Conservation (phyloP, 2,797 vertebrate genomes). For the Potorous gilbertii region DNA sequence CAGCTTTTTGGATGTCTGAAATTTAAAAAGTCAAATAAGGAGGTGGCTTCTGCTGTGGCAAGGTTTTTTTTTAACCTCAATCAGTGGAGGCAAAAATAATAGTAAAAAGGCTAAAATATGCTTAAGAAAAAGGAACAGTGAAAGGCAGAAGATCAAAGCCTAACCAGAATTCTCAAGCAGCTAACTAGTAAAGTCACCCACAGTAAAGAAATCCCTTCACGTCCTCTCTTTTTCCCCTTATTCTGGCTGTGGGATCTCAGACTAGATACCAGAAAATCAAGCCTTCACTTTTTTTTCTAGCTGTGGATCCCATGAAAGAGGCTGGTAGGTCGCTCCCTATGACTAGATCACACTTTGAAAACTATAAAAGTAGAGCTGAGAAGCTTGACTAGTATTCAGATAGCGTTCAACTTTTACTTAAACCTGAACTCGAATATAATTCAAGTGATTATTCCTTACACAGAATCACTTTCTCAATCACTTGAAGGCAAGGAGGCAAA, state of each 20-base stretch:
- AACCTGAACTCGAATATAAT: not conserved
- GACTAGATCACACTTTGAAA: not conserved
- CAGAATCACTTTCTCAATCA: not conserved
- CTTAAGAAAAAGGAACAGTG: not conserved
- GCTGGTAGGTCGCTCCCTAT: not conserved
- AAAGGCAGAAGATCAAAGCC: not conserved
- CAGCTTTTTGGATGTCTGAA: not conserved
- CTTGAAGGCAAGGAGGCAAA: not conserved
- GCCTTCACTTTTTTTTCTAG: not conserved
- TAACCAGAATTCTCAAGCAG: not conserved
- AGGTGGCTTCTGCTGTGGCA: not conserved
- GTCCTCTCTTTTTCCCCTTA: not conserved
- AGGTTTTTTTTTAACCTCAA: not conserved
- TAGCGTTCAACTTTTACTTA: not conserved
- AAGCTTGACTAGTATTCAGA: not conserved
- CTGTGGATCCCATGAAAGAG: not conserved
- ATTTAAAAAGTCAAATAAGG: not conserved
- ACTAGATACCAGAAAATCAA: not conserved
- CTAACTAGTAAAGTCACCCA: not conserved
- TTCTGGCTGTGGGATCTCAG: not conserved
- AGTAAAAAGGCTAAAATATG: not conserved
- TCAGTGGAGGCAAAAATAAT: not conserved
- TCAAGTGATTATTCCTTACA: not conserved
- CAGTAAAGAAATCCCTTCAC: not conserved
- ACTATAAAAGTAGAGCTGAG: not conserved